These are phyloP conservation scores for Leucophenga montana DNA, from an alignment of 2,888 invertebrate species.

Conservation along the genomic window DNA sequence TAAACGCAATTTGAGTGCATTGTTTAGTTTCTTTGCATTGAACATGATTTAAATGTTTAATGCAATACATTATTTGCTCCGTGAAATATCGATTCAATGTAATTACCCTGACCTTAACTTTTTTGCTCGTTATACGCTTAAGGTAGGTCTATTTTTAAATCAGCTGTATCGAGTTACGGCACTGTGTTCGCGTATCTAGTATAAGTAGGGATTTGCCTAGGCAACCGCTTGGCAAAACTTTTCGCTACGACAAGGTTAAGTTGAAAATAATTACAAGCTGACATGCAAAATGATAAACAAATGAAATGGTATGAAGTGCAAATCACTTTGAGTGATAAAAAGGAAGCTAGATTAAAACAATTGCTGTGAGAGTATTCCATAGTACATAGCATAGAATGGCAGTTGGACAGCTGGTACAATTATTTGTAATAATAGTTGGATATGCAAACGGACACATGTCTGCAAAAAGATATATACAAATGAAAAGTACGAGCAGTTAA, in stretches of 20 bases:
- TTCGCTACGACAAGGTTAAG: constrained; percentile 31
- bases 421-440: no score
- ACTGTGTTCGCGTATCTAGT: neutral
- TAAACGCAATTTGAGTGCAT: no score
- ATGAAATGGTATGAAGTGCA: neutral
- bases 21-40: no score
- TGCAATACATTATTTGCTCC: neutral
- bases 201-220: constrained; percentile 8
- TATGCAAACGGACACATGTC: no score
- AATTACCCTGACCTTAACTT: constrained; percentile 17
- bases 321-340: no score
- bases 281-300: constrained; percentile 48
- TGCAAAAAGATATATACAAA: no score
- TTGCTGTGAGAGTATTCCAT: no score
- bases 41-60: neutral
- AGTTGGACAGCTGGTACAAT: neutral
- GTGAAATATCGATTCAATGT: neutral
- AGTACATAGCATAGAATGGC: neutral
- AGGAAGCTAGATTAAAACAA: no score
- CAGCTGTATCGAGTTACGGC: neutral
- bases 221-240: constrained; percentile 28
- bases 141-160: neutral
- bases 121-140: neutral
- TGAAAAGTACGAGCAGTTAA: no score
- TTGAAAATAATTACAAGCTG: constrained; percentile 38